phyloP scores from a whole-genome alignment of 2,797 vertebrate species.

The Rhinella marina region DNA sequence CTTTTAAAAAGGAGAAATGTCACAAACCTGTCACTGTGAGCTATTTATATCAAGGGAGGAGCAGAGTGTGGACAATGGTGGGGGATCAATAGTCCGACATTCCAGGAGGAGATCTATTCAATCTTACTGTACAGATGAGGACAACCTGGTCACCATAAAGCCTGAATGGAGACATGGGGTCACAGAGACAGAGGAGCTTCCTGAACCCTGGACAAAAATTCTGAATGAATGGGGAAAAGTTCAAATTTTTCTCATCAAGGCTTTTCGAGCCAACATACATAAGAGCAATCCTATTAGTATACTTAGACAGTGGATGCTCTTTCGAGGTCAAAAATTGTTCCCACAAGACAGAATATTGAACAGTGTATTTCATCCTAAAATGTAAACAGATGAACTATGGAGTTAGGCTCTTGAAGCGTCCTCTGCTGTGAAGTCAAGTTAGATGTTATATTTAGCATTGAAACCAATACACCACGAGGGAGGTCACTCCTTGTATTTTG shows the following conservation, averaged over 20 bases:
- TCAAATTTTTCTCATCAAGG: neutral
- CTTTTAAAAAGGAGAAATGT: constrained; percentile 43
- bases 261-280: neutral
- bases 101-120: neutral
- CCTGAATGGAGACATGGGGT: constrained; percentile 26
- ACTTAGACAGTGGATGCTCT: neutral
- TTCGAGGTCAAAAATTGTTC: neutral
- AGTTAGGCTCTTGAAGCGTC: no score
- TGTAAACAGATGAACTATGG: no score
- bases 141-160: constrained; percentile 47
- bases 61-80: constrained; percentile 45
- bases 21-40: constrained; percentile 43
- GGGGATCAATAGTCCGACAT: constrained; percentile 21
- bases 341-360: no score
- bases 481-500: no score
- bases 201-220: constrained; percentile 29
- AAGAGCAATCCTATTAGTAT: neutral
- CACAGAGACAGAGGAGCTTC: constrained; percentile 15
- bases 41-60: constrained; percentile 59
- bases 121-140: constrained; percentile 28
- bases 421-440: no score
- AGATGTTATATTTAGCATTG: no score
- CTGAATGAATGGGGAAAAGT: neutral
- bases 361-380: no score
- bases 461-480: no score